Evolutionary conservation across 2,797 vertebrate genomes (phyloP).

Genomic region (Rhynchonycteris naso): DNA sequence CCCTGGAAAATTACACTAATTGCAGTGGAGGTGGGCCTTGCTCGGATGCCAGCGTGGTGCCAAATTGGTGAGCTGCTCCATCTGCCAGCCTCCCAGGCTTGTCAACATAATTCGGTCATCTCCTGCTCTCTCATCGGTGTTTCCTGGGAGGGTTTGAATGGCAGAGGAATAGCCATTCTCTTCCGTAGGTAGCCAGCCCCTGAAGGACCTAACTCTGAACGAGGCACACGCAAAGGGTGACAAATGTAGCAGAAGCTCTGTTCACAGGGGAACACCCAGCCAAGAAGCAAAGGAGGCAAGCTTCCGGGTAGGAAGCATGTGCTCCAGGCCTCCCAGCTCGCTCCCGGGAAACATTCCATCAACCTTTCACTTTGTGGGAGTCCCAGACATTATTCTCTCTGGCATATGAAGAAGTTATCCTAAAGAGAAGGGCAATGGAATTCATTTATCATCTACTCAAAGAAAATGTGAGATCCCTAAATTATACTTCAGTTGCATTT

Average conservation of each 20-base stretch:
- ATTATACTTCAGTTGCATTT: neutral
- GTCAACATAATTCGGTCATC: neutral
- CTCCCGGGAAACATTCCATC: conserved; percentile 6
- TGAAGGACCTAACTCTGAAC: neutral
- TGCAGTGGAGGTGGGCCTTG: neutral
- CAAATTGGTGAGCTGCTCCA: neutral
- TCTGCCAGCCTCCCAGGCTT: neutral
- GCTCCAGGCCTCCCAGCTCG: neutral
- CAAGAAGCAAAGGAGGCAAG: neutral
- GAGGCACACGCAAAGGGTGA: neutral
- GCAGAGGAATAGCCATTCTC: neutral
- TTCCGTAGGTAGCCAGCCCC: neutral
- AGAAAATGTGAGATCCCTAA: neutral
- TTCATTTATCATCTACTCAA: neutral
- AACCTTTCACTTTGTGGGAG: neutral
- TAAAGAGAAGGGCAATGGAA: conserved; percentile 28
- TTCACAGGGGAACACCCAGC: neutral
- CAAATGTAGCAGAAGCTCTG: neutral
- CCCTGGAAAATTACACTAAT: neutral
- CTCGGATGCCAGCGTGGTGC: neutral
- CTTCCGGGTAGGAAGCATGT: neutral
- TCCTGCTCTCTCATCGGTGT: neutral
- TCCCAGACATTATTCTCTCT: neutral
- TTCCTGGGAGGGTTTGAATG: neutral
- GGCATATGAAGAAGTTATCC: neutral